These are phyloP conservation scores for Pachymerium ferrugineum DNA, from an alignment of 2,888 invertebrate genomes.

Conservation along the genomic window DNA sequence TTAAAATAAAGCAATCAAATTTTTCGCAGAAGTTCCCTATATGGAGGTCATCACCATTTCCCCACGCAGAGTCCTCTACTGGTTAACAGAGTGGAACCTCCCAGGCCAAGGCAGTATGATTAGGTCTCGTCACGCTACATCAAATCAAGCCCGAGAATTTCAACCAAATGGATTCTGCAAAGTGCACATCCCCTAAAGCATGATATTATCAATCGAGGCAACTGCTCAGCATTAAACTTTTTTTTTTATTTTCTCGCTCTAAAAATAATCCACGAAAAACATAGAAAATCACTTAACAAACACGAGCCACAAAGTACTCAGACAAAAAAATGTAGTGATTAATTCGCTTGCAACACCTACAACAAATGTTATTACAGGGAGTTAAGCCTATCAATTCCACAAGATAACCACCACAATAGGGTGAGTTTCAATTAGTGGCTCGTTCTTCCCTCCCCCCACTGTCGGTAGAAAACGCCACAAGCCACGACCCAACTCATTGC, in stretches of 20 bases:
- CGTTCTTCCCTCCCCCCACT: neutral
- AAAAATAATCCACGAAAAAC: neutral
- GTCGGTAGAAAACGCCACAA: neutral
- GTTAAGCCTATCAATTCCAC: conserved; percentile 2
- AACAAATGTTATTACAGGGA: neutral
- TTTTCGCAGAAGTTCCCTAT: no score
- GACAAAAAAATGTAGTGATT: neutral
- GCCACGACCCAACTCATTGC: conserved; percentile 2
- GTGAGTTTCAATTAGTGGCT: neutral
- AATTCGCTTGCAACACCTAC: neutral
- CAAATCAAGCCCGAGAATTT: neutral
- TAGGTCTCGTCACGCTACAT: neutral
- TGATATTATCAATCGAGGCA: neutral
- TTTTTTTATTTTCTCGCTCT: no score
- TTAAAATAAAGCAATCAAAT: no score
- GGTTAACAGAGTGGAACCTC: conserved; percentile 2
- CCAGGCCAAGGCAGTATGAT: neutral
- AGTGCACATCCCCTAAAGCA: neutral
- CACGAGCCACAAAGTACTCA: neutral
- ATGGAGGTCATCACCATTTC: neutral
- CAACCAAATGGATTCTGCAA: neutral
- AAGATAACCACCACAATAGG: neutral
- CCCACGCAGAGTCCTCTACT: neutral
- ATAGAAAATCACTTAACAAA: neutral
- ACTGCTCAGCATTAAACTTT: neutral